Percentiles rank a stretch among this genome's conserved stretches.
Evolutionary conservation across 2,113 vertebrate genomes (phyloP).

Genomic region (Megaceryle torquata): DNA sequence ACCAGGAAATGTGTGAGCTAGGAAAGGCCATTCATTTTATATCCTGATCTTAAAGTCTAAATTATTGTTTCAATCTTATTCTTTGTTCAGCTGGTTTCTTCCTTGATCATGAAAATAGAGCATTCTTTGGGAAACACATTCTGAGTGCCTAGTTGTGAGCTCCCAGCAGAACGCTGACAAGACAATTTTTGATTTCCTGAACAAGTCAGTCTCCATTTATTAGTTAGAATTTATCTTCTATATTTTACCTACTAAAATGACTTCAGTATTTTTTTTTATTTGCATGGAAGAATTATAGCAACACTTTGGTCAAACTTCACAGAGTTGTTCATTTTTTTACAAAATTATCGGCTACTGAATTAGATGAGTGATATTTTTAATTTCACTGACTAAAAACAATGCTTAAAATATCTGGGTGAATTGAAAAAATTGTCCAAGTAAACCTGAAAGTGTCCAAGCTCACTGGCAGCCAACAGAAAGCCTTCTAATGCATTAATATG

Average conservation of each 20-base stretch:
- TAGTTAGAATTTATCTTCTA: not conserved
- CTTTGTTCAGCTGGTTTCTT: not conserved
- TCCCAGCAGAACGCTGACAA: not conserved
- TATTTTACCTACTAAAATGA: not conserved
- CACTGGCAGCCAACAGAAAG: not conserved
- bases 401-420: not conserved
- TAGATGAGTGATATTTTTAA: not conserved
- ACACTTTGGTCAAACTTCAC: not conserved
- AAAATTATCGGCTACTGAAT: not conserved
- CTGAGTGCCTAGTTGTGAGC: not conserved
- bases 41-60: not conserved
- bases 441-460: not conserved
- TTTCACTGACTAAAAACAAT: not conserved
- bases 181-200: not conserved
- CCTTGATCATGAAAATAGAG: rapidly evolving
- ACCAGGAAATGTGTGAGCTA: not conserved
- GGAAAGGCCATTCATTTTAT: not conserved
- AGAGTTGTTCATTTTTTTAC: not conserved
- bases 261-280: not conserved
- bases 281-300: not conserved
- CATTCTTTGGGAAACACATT: not conserved
- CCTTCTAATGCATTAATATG: not conserved
- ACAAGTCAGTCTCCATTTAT: not conserved
- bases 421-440: not conserved
- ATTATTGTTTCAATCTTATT: not conserved